Base-by-base conservation (phyloP, 1,140 invertebrate genomes). In the Listronotus bonariensis region DNA sequence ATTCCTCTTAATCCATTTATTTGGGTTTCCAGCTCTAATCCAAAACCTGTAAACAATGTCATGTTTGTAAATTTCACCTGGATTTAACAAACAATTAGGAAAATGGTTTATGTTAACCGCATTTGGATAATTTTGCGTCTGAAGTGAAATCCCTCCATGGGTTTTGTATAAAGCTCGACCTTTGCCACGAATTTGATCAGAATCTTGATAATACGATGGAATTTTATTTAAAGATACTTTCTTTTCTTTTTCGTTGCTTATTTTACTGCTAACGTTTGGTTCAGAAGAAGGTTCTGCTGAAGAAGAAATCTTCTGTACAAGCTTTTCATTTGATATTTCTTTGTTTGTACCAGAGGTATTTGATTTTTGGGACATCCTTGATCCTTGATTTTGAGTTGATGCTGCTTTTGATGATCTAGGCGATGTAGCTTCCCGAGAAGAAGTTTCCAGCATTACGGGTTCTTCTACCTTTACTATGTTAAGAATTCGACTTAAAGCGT, bases 71-170 rank as follows among this genome's bases (percentile, higher is more conserved):
- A 83, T 77, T 54, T 88, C 80, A 6, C 87, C 88, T 10, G 90
- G 90, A 70, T 82, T 81, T 2, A 93, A 66, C 65, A 91, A 79
- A 5, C 82, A 81, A 68, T 82, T 84, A 0, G 90, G 90, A 75
- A 92, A 93, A 64, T 87, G 84, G 65, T 77, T 77, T 72, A 91
- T 80, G 78, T 95, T 92, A 0, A 92, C 77, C 2, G 92, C 89
- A 79, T 95, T 87, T 0, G 93, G 93, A 81, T 88, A 95, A 74
- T 92, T 90, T 77, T 95, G 92, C 0, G 92, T 89, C 80, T 94
- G 92, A 11, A 94, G 77, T 74, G 91, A 92, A 62, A 95, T 87
- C 1, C 86, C 89, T 5, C 85, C 86, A 68, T 92, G 90, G 68
- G 85, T 86, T 45, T 82, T 84, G 72, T 93, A 94, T 0, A 72